Evolutionary conservation across 30 jellyfish, hydroid and myxozoan species (phyloP), one percentile per base, ranked within the genome.

Genomic region (Haliclystus octoradiatus): DNA sequence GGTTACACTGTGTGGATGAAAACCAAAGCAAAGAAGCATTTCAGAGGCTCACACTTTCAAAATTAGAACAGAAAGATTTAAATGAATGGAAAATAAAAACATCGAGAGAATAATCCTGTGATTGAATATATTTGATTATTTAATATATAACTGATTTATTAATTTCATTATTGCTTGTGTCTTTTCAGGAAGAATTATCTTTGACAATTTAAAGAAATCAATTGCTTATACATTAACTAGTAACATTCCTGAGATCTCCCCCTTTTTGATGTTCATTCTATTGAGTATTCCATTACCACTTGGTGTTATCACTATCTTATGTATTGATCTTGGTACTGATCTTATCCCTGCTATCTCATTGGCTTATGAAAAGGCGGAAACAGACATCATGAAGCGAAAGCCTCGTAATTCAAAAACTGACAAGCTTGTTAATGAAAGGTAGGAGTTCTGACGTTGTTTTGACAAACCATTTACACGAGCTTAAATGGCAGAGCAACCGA

Each of bases 191-290:
- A 29, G 74, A 12, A n/a, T 64, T 12, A 64, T 64, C 28, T 64
- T 64, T 64, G 74, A 64, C 66, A 64, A 64, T 23, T 34, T 64
- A 12, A 64, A 64, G 62, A 64, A 64, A 29, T 64, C 74, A 24
- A 64, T 64, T 12, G 74, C 74, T 3, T 64, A 64, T 66, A 64
- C 74, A 29, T 64, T 64, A 29, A 64, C 74, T 23, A 64, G 74
- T 31, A 64, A 64, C 63, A 64, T 64, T 12, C 74, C 74, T n/a
- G 74, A 64, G 34, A 64, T 64, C 68, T 26, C 63, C n/a, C 74
- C 74, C 29, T 64, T 64, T 66, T 24, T 64, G 7, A 28, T 64
- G 22, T 12, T n/a, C 62, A 64, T 64, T 24, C 23, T 64, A 5
- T 23, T 28, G 29, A 34, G 74, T 12, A 64, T 64, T 12, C 74